These are phyloP conservation scores for Zosterops japonicus DNA, from an alignment of 2,113 vertebrate genomes.

Conservation along the genomic window DNA sequence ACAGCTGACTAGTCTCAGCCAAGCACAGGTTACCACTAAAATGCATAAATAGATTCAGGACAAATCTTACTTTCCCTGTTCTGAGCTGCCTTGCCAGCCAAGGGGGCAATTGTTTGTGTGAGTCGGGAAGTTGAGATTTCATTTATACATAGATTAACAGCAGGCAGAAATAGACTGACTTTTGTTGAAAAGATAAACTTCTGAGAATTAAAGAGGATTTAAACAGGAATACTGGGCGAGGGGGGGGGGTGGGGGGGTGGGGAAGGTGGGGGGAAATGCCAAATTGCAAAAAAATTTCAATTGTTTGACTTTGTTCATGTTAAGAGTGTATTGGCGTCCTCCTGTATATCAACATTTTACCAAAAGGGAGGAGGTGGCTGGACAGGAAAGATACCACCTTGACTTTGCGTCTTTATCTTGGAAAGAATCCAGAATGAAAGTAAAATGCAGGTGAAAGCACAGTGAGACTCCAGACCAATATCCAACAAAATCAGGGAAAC, in stretches of 20 bases:
- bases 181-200: neutral
- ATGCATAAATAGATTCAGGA: neutral
- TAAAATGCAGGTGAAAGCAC: constrained; percentile 7
- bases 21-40: neutral
- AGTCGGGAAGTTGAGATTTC: neutral
- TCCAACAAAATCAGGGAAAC: neutral
- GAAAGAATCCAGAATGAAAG: neutral
- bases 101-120: neutral
- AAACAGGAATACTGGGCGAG: neutral
- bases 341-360: neutral
- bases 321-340: neutral
- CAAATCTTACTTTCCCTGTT: neutral
- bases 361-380: neutral
- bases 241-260: too few species aligned
- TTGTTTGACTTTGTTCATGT: neutral
- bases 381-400: neutral
- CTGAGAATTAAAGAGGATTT: neutral
- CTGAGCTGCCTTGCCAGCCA: neutral
- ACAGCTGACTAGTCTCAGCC: neutral
- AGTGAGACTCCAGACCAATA: neutral
- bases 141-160: neutral
- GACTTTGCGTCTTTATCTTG: neutral
- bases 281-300: neutral
- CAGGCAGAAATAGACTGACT: neutral
- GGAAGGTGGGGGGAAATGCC: neutral